A percentile compares a stretch with the other conserved stretches of the same genome.
Evolutionary conservation across 2,113 vertebrate genomes (phyloP).

Genomic region (Felis catus): F.catus_Fca126_mat1.0 CM031413.1:12196001-12196500

Average conservation of each 20-base stretch:
- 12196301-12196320: not conserved
- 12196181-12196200: not conserved
- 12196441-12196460: not conserved
- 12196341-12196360: not conserved
- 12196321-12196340: not conserved
- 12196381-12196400: not conserved
- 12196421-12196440: not conserved
- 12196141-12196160: not conserved
- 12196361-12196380: not conserved
- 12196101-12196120: accelerated
- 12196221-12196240: not conserved
- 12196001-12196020: not conserved
- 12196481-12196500: not conserved
- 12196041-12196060: not conserved
- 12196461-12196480: not conserved
- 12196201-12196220: not conserved
- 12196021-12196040: not conserved
- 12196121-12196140: not conserved
- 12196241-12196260: not conserved
- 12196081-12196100: accelerated
- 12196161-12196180: accelerated
- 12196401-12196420: not conserved
- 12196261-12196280: not conserved
- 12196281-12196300: not conserved
- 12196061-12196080: not conserved